Conservation (phyloP, 2,797 vertebrate genomes). For the Ctenochaetus hawaiiensis region DNA sequence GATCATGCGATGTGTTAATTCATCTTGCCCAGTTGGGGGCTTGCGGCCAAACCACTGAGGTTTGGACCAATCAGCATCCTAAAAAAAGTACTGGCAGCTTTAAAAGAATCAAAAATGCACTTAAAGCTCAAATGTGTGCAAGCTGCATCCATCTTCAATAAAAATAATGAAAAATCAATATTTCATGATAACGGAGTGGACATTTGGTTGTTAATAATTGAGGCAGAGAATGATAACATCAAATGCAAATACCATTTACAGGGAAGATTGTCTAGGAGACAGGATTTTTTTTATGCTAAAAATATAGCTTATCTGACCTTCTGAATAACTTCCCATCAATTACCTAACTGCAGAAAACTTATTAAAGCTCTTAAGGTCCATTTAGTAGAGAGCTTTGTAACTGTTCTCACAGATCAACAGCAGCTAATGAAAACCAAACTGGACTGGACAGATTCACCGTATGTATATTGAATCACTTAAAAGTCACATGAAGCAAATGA, state of each 20-base stretch:
- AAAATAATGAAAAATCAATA: background rate
- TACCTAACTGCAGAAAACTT: constrained; percentile 57
- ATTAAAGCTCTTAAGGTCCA: constrained; percentile 55
- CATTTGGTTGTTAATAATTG: constrained; percentile 31
- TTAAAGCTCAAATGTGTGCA: constrained; percentile 7
- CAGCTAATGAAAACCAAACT: constrained; percentile 22
- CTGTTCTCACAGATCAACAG: constrained; percentile 34
- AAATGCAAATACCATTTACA: constrained; percentile 44
- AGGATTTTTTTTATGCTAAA: background rate
- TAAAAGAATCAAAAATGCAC: background rate
- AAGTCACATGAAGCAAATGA: constrained; percentile 19
- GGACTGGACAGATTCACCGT: background rate
- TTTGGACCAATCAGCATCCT: no score
- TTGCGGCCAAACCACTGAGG: no score
- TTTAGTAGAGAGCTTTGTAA: constrained; percentile 54
- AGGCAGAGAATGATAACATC: constrained; percentile 14
- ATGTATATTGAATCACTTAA: constrained; percentile 10
- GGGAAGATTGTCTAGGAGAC: constrained; percentile 20
- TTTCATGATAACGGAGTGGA: constrained; percentile 7
- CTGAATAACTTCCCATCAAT: constrained; percentile 49
- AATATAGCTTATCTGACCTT: constrained; percentile 58
- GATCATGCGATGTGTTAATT: no score
- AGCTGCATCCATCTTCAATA: constrained; percentile 18
- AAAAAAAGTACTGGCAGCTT: background rate
- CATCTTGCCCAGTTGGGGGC: no score